Evolutionary conservation across 2,797 vertebrate species (phyloP).

Genomic region (Gouania willdenowi): DNA sequence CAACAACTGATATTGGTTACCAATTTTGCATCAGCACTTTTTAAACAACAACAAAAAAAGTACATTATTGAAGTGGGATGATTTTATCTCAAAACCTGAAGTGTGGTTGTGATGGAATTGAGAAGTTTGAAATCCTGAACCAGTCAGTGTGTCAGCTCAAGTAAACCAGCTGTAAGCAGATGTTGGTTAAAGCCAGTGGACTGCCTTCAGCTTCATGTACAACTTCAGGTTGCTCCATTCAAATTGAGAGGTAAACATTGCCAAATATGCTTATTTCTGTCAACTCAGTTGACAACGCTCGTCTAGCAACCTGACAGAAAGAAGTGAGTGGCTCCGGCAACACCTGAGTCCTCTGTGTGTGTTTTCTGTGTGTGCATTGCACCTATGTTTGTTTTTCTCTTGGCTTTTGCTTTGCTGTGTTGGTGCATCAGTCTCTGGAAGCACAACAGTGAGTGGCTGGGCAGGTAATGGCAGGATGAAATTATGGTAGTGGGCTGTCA

Average conservation of each 20-base stretch:
- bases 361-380: too few species aligned
- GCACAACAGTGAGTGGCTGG: constrained; percentile 60
- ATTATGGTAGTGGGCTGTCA: constrained; percentile 71
- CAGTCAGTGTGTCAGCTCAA: constrained; percentile 36
- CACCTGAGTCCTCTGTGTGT: constrained; percentile 32
- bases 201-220: constrained; percentile 40
- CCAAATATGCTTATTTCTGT: constrained; percentile 71
- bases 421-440: constrained; percentile 53
- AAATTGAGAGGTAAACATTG: constrained; percentile 62
- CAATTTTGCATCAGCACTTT: too few species aligned
- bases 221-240: constrained; percentile 39
- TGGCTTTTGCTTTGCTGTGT: constrained; percentile 35
- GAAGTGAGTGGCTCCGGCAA: constrained; percentile 46
- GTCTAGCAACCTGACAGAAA: constrained; percentile 58
- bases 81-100: too few species aligned
- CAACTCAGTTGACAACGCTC: constrained; percentile 62
- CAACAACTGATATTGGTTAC: too few species aligned
- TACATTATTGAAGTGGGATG: too few species aligned
- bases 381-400: constrained; percentile 24
- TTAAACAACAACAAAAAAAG: too few species aligned
- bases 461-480: constrained; percentile 73
- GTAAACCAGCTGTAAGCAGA: constrained; percentile 47
- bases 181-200: constrained; percentile 28
- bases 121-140: constrained; percentile 41
- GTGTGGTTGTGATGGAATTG: too few species aligned